A percentile compares a stretch with the other conserved stretches of the same genome.
phyloP scores from a whole-genome alignment of 2,888 invertebrate genomes.

The Villa cingulata region DNA sequence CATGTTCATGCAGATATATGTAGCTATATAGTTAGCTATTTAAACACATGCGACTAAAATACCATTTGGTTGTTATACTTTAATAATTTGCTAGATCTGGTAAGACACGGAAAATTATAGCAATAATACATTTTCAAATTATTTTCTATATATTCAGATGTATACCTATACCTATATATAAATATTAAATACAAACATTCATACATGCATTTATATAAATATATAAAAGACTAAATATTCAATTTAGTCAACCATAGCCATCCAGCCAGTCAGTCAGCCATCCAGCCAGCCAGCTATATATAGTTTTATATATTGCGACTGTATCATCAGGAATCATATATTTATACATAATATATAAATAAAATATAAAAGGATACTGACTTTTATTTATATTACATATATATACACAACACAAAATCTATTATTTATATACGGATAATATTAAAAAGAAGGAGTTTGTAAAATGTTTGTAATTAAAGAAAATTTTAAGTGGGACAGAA shows the following conservation, averaged over 20 bases:
- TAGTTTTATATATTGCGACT: too few species aligned
- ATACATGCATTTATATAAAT: too few species aligned
- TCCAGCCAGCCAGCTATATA: constrained; percentile 3
- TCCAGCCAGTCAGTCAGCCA: background rate
- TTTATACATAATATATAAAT: background rate
- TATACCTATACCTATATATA: background rate
- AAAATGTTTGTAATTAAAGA: background rate
- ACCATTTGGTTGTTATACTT: background rate
- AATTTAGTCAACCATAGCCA: too few species aligned
- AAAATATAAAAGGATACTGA: background rate
- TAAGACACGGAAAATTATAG: background rate
- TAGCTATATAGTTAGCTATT: too few species aligned
- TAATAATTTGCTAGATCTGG: background rate
- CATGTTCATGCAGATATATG: too few species aligned
- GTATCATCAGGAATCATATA: background rate
- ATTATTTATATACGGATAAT: background rate
- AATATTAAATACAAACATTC: too few species aligned
- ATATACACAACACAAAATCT: too few species aligned
- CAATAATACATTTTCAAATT: background rate
- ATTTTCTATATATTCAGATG: background rate
- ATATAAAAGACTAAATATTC: constrained; percentile 3
- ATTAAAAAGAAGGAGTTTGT: background rate
- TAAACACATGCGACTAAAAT: background rate
- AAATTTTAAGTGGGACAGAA: constrained; percentile 3
- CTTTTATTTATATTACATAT: too few species aligned